Evolutionary conservation across 2,797 vertebrate genomes (phyloP).

Genomic region (Coregonus suidteri): DNA sequence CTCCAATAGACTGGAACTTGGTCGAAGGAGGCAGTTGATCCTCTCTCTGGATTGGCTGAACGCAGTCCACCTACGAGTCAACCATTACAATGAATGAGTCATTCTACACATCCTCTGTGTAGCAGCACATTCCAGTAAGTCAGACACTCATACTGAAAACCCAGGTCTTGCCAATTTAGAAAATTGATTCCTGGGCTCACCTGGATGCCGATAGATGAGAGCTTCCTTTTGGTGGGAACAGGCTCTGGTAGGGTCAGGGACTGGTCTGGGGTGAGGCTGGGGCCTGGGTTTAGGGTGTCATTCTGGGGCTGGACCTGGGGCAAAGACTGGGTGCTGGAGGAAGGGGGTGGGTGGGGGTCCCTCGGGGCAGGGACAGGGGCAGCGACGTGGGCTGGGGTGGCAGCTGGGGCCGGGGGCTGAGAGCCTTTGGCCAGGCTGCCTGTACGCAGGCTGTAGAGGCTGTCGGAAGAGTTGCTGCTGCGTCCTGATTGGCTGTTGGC

Average conservation of each 20-base stretch:
- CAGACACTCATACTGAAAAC: not conserved
- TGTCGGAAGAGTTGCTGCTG: slow-evolving; percentile 97
- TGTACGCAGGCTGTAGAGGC: slow-evolving; percentile 92
- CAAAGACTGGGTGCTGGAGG: slow-evolving; percentile 64
- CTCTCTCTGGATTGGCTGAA: slow-evolving; percentile 87
- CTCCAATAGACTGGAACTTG: slow-evolving; percentile 96
- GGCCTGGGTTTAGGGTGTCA: slow-evolving; percentile 80
- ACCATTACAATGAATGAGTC: slow-evolving; percentile 32
- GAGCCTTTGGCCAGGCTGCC: slow-evolving; percentile 84
- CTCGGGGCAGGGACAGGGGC: slow-evolving; percentile 62
- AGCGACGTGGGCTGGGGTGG: slow-evolving; percentile 66
- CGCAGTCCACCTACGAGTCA: slow-evolving; percentile 88
- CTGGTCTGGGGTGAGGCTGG: slow-evolving; percentile 78
- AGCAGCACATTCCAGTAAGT: not conserved
- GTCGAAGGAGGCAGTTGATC: slow-evolving; percentile 78
- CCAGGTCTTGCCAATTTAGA: not conserved
- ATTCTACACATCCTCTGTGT: not conserved
- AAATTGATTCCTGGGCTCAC: slow-evolving; percentile 61
- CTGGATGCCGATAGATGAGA: slow-evolving; percentile 96
- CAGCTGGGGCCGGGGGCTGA: slow-evolving; percentile 49
- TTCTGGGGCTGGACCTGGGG: slow-evolving; percentile 77
- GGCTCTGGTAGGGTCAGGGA: slow-evolving; percentile 79
- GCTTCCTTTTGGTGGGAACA: slow-evolving; percentile 80
- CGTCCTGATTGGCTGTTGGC: slow-evolving; percentile 94
- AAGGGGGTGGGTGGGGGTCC: slow-evolving; percentile 63